Conservation (phyloP, 35 echinoderm and acorn worm species). For the Lytechinus pictus region DNA sequence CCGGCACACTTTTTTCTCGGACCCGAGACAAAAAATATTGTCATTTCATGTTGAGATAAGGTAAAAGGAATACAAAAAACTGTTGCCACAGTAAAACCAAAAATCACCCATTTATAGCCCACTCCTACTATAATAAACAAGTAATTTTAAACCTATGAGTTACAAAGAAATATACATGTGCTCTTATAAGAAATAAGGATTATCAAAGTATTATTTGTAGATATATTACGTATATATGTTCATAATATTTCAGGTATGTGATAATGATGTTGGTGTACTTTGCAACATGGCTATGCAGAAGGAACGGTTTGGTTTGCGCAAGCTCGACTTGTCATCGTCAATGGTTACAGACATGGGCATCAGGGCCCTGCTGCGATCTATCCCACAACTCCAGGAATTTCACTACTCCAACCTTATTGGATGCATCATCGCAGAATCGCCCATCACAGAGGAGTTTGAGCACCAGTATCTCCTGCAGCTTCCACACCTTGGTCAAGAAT, state of each 20-base stretch:
- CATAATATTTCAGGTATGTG: not conserved
- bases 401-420: not conserved
- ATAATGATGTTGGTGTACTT: constrained; percentile 40
- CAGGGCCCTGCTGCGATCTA: constrained; percentile 19
- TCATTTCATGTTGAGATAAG: no score
- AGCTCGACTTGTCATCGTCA: constrained; percentile 21
- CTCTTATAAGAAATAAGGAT: no score
- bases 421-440: constrained; percentile 38
- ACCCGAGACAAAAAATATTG: no score
- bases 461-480: constrained; percentile 30
- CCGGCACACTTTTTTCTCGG: no score
- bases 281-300: constrained; percentile 33
- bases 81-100: no score
- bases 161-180: no score
- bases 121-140: no score
- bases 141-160: no score
- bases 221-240: no score
- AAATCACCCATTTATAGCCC: no score
- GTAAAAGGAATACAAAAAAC: no score
- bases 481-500: not conserved
- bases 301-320: not conserved
- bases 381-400: constrained; percentile 25
- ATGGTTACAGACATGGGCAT: constrained; percentile 34
- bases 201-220: no score
- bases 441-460: constrained; percentile 21